These are phyloP conservation scores for Biston stratarius DNA, from an alignment of 2,888 invertebrate species.

Conservation along the genomic window DNA sequence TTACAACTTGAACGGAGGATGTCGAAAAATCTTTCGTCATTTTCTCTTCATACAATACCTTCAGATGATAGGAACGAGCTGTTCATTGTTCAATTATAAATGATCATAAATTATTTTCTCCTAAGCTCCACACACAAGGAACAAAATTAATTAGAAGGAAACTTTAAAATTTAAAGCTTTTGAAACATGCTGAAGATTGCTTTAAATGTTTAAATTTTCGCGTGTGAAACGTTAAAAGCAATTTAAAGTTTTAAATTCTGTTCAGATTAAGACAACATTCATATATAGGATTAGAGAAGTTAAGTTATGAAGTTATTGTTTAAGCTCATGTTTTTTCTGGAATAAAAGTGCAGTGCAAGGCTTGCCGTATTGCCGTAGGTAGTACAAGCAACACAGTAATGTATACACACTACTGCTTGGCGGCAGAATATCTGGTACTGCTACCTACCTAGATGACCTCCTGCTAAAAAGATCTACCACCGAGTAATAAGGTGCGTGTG, in stretches of 20 bases:
- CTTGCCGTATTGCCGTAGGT: no score
- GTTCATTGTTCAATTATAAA: slow-evolving; percentile 13
- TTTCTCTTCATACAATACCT: not conserved
- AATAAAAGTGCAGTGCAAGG: no score
- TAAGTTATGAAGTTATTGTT: no score
- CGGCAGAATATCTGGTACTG: no score
- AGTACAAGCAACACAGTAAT: no score
- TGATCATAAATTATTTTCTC: slow-evolving; percentile 19
- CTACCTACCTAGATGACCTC: no score
- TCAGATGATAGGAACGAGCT: not conserved
- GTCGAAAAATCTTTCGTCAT: not conserved
- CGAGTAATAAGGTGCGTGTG: no score
- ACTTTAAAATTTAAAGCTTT: slow-evolving; percentile 22
- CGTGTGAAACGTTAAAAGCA: slow-evolving; percentile 25
- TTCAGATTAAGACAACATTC: slow-evolving; percentile 3
- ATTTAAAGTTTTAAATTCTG: slow-evolving; percentile 21
- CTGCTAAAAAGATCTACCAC: no score
- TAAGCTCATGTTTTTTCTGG: no score
- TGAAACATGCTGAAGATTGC: slow-evolving; percentile 27
- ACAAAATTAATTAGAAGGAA: slow-evolving; percentile 30
- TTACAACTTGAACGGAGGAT: not conserved
- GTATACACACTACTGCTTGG: no score
- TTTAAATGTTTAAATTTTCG: slow-evolving; percentile 30
- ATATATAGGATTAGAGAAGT: not conserved
- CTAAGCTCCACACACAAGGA: slow-evolving; percentile 13